phyloP scores from a whole-genome alignment of 2,888 invertebrate species.

The Lochmaea capreae region DNA sequence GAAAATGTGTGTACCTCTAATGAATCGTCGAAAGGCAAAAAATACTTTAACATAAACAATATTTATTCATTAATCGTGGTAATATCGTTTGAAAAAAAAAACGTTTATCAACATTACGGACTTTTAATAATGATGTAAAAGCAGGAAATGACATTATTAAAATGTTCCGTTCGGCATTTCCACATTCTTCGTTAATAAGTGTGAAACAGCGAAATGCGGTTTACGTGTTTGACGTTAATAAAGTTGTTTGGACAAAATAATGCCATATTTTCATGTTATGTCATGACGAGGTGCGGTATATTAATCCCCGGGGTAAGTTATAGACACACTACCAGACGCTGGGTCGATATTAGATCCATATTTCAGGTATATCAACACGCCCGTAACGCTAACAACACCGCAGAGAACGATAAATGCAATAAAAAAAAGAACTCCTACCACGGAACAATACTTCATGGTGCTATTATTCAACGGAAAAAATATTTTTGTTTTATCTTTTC shows the following conservation, averaged over 20 bases:
- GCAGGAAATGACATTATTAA: background rate
- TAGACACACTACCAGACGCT: constrained; percentile 46
- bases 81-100: too few relatives aligned
- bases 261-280: constrained; percentile 50
- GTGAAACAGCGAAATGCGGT: constrained; percentile 13
- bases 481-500: constrained; percentile 13
- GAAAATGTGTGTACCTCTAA: too few relatives aligned
- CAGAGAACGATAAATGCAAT: constrained; percentile 61
- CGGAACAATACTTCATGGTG: constrained; percentile 35
- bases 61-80: too few relatives aligned
- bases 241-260: constrained; percentile 46
- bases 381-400: constrained; percentile 58
- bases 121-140: background rate
- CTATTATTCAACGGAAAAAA: constrained; percentile 33
- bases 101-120: too few relatives aligned
- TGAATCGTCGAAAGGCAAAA: too few relatives aligned
- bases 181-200: constrained; percentile 32
- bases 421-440: constrained; percentile 56
- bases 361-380: constrained; percentile 59
- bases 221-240: constrained; percentile 40
- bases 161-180: background rate
- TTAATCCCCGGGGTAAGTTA: constrained; percentile 52
- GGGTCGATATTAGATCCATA: constrained; percentile 61
- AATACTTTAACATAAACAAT: too few relatives aligned
- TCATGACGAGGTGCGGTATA: constrained; percentile 52